Evolutionary conservation across 2,113 vertebrate genomes (phyloP).

Genomic region (human (Homo sapiens)): GRCh38 chr1:30947001-30947500

Average conservation of each 20-base stretch:
- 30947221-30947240: not conserved
- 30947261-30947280: not conserved
- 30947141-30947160: not conserved
- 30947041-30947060: not conserved
- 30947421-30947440: not conserved
- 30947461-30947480: not conserved
- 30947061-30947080: not conserved
- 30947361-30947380: not conserved
- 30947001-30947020: not conserved
- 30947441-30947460: not conserved
- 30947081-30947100: not conserved
- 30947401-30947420: not conserved
- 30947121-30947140: conserved; percentile 13
- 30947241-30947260: not conserved
- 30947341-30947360: not conserved
- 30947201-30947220: not conserved
- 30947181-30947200: not conserved
- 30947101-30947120: not conserved
- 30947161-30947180: conserved; percentile 44
- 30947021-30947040: not conserved
- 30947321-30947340: conserved; percentile 8
- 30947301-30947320: not conserved
- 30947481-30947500: not conserved
- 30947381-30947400: not conserved
- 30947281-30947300: not conserved